Percentiles rank a stretch among this genome's conserved stretches.
Evolutionary conservation across 2,113 vertebrate species (phyloP).

Genomic region (Rhinoderma darwinii): DNA sequence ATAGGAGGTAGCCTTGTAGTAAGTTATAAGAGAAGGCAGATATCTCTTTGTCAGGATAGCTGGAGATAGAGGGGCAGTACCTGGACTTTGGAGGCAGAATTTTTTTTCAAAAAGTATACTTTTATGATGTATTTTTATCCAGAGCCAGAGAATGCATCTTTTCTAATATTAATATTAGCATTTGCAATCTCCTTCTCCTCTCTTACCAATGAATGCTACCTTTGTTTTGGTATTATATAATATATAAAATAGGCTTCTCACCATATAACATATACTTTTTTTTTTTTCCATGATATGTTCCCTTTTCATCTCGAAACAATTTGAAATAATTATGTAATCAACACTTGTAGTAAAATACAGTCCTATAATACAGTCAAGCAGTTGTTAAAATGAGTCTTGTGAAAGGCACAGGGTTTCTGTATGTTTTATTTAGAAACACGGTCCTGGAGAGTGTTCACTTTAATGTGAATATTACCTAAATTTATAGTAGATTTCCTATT

Average conservation of each 20-base stretch:
- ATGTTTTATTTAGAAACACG: constrained; percentile 33
- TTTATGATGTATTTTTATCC: not conserved
- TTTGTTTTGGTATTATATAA: constrained; percentile 12
- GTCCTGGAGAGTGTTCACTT: constrained; percentile 36
- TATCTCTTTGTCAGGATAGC: not conserved
- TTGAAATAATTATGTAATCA: constrained; percentile 51
- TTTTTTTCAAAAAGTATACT: not conserved
- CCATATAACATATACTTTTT: not conserved
- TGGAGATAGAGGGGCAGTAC: not conserved
- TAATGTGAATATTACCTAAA: constrained; percentile 44
- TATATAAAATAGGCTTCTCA: constrained; percentile 41
- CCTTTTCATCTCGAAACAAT: constrained; percentile 27
- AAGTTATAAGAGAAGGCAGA: not conserved
- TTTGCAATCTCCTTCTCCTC: not conserved
- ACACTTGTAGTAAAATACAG: constrained; percentile 41
- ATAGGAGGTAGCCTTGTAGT: not conserved
- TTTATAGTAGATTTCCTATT: constrained; percentile 25
- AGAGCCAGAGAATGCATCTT: not conserved
- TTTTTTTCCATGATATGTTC: constrained; percentile 31
- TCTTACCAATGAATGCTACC: not conserved
- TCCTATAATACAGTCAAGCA: constrained; percentile 1
- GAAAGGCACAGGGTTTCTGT: not conserved
- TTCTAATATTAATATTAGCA: not conserved
- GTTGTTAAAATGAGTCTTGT: constrained; percentile 15
- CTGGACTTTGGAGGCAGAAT: not conserved